Conservation (phyloP, 2,888 invertebrate genomes). For the Andrena flavipes region DNA sequence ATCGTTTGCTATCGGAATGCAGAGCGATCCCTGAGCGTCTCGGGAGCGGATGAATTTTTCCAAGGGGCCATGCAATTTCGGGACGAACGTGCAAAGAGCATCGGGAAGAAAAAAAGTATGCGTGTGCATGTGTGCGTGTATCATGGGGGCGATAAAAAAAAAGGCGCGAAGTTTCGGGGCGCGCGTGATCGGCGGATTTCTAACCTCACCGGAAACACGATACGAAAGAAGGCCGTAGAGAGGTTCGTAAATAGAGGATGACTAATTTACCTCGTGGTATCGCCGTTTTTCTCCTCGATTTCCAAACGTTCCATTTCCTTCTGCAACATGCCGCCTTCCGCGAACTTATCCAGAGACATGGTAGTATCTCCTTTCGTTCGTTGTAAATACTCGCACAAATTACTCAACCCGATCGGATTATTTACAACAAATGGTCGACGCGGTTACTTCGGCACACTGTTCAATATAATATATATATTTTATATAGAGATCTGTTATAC, state of each 20-base stretch:
- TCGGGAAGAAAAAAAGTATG: neutral
- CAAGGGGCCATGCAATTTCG: too few relatives aligned
- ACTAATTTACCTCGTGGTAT: slow-evolving; percentile 80
- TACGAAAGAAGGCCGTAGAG: slow-evolving; percentile 25
- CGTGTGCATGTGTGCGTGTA: too few relatives aligned
- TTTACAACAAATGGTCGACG: slow-evolving; percentile 56
- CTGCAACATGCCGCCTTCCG: slow-evolving; percentile 78
- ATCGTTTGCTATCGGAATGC: neutral
- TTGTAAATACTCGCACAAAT: slow-evolving; percentile 57
- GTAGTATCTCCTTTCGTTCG: slow-evolving; percentile 31
- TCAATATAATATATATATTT: slow-evolving; percentile 66
- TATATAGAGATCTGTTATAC: slow-evolving; percentile 53
- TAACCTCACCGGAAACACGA: slow-evolving; percentile 47
- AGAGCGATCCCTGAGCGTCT: neutral
- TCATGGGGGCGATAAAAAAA: slow-evolving; percentile 23
- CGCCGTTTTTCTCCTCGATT: slow-evolving; percentile 83
- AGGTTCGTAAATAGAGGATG: slow-evolving; percentile 44
- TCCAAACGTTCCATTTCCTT: slow-evolving; percentile 83
- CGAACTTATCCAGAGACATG: slow-evolving; percentile 83
- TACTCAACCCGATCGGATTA: slow-evolving; percentile 34
- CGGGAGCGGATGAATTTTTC: neutral
- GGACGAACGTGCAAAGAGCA: neutral
- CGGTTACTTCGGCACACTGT: slow-evolving; percentile 56
- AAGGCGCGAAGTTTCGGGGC: slow-evolving; percentile 44
- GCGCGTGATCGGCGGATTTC: slow-evolving; percentile 35